Percentiles rank a stretch among this genome's conserved stretches.
Conservation (phyloP, 2,113 vertebrate genomes). For the Danionella cerebrum region DNA sequence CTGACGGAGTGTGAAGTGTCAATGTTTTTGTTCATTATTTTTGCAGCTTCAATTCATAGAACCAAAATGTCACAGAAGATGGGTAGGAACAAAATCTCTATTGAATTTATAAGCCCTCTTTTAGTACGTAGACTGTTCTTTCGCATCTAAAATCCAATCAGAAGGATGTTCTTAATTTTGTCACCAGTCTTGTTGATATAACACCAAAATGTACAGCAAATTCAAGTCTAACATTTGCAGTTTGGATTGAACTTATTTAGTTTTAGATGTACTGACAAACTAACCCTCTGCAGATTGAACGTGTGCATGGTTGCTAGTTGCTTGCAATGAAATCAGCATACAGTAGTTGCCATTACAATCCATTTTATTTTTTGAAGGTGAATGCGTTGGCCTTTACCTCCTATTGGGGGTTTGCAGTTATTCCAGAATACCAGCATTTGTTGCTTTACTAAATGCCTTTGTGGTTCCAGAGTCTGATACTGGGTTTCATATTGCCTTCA, state of each 20-base stretch:
- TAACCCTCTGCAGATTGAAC: neutral
- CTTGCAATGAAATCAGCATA: neutral
- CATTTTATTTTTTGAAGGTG: neutral
- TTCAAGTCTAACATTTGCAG: too few species aligned
- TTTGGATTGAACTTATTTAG: too few species aligned
- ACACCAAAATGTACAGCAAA: too few species aligned
- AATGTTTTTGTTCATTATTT: too few species aligned
- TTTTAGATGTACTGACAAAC: neutral
- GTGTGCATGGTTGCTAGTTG: neutral
- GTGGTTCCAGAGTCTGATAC: conserved; percentile 79
- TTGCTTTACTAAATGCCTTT: neutral
- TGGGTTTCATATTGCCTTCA: conserved; percentile 93
- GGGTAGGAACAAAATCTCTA: neutral
- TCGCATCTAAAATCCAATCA: too few species aligned
- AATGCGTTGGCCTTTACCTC: neutral
- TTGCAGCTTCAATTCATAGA: too few species aligned
- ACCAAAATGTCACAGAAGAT: neutral
- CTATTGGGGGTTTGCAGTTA: neutral
- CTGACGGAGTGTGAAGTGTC: too few species aligned
- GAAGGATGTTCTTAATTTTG: too few species aligned
- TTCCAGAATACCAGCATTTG: neutral
- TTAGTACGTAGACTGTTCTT: too few species aligned
- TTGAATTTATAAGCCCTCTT: neutral
- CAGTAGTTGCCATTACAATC: neutral
- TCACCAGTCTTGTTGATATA: too few species aligned